Base-by-base conservation (phyloP, 2,797 vertebrate species). In the Gobio occitaniae region DNA sequence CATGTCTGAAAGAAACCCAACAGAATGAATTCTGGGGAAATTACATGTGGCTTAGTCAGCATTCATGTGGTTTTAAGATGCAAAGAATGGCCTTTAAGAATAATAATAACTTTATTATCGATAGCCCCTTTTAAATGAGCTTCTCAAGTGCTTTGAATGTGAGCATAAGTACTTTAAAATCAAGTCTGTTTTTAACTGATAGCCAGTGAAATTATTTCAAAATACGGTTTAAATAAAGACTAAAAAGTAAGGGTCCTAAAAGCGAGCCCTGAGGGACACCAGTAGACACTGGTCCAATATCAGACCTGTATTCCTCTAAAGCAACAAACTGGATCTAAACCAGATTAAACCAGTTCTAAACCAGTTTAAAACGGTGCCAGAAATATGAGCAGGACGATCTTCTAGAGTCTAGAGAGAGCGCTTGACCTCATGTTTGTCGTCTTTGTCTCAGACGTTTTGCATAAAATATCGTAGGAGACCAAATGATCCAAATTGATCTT, bases 21-120 rank as follows among this genome's bases (percentile, higher is more conserved):
- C 44, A 48, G 71, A 74, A 32, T 50, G 71, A 74, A 74, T 74
- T 25, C 47, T 74, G 15, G 25, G 47, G 11, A 74, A 74, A 17
- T 17, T 1, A 32, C 2, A 2, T 41, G 12, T 13, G 47, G 3
- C 47, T 48, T 4, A 3, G 47, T 13, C 47, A 48, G 47, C 11
- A 13, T 48, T 11, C 41, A 44, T 44, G 41, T 44, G 1, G 36
- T 38, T 38, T 38, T 38, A 38, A 38, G 36, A 38, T 38, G 36
- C 36, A 44, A 44, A 44, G 9, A 44, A 44, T 44, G 41, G 9
- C 41, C 41, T 6, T 6, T 44, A 44, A 44, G 8, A 44, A 6
- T 44, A 44, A 44, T 44, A 44, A 44, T 6, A 44, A 44, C 41
- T 44, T 44, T 1, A 48, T 48, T 48, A 11, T 48, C 47, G 3